Base-by-base conservation (phyloP, 2,888 invertebrate species). In the Teleiodes luculella region DNA sequence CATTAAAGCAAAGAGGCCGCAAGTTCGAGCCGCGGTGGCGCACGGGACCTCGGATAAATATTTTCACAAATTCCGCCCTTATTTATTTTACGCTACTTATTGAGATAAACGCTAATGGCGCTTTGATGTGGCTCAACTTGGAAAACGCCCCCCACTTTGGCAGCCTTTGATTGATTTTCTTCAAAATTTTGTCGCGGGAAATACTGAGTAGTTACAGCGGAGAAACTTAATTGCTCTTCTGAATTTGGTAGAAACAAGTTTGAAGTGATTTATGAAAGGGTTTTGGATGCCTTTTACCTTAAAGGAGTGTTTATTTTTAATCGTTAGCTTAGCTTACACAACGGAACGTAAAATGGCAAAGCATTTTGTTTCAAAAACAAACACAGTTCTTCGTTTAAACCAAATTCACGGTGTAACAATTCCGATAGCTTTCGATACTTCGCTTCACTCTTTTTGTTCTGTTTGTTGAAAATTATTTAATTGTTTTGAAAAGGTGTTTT, bases 101-200 rank as follows among this genome's bases (percentile, higher is more conserved):
- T 81, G 78, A 86, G 82, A 86, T 87, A 83, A 82, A 83, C 82
- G 78, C 72, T 86, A 87, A 88, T 86, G 80, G 78, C 72, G 72
- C 86, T 87, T 87, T 87, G 87, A 88, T 88, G 88, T 85, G 86
- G 85, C 79, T 76, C 62, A 65, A 73, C 73, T 78, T 72, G 70
- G 68, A 76, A 73, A 72, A 72, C 68, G 73, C 76, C 77, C 72
- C 76, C 74, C 81, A 83, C 78, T 87, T 86, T 84, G 79, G 73
- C 78, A 80, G 76, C 65, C 61, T 76, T 78, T 85, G 83, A 87
- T 86, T 86, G 84, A 85, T 87, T 86, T 79, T 76, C 74, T 75
- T 74, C 65, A 66, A 68, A 78, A 78, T 77, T 78, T 74, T 68
- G 63, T 60, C 58, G 56, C 57, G 56, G 52, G 56, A 50, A 65